Evolutionary conservation across 2,888 invertebrate species (phyloP), one percentile per base, ranked within the genome.

Genomic region (Nasonia oneida): DNA sequence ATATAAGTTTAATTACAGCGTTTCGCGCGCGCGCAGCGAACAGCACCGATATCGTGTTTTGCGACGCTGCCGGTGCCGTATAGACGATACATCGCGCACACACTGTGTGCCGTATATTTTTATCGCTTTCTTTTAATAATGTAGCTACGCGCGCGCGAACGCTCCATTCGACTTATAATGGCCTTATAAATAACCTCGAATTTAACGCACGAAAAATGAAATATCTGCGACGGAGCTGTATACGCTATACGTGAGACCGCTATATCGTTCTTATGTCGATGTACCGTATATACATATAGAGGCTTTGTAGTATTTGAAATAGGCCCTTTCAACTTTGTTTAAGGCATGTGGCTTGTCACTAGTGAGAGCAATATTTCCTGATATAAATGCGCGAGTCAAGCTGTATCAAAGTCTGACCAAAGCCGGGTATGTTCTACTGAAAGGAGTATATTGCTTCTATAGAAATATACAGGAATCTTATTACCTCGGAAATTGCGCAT

Each of bases 1-100:
- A 81, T 81, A 81, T 81, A 81, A 81, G 73, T 81, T 81, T 74
- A 81, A 81, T 81, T 75, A 81, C 81, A 75, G 47, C 33, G 81
- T 81, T 81, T 75, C 74, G 79, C n/a, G 15, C n/a, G 57, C n/a
- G 57, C n/a, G 29, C 15, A 67, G 67, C 67, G 12, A 71, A 18
- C 81, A 61, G 23, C 70, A 39, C 57, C 57, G 57, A 81, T 73
- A 39, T 39, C 18, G 39, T 10, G 39, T 10, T 47, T 10, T 12
- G 47, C 47, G 47, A 47, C 47, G 47, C 47, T 47, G 10, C 12
- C 47, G 12, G 12, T 10, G 47, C 12, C 12, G 12, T 47, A 47
- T 8, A 37, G 50, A 3, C 71, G 71, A 80, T 80, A 71, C 71
- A 80, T 71, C n/a, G 39, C 71, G 23, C 71, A 23, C 53, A 53